A percentile compares a stretch with the other conserved stretches of the same genome.
Conservation (phyloP, 2,797 vertebrate species). For the Sebastes flavidus region DNA sequence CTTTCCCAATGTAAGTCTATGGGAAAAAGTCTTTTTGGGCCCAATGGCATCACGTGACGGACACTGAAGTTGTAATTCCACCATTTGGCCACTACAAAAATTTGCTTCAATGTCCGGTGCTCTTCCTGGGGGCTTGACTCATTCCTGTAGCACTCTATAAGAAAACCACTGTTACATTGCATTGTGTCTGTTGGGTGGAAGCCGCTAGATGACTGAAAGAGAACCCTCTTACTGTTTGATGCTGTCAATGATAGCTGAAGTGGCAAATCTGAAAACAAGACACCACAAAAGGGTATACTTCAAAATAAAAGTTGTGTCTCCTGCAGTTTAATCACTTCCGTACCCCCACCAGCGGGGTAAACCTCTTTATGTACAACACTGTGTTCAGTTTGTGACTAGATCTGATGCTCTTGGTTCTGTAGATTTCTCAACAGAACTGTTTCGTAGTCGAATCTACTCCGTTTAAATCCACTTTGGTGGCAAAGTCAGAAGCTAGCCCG, state of each 20-base stretch:
- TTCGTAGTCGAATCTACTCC: background rate
- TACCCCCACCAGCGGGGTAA: background rate
- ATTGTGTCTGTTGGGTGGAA: background rate
- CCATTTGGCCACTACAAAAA: too few relatives aligned
- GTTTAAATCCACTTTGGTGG: background rate
- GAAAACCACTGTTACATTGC: background rate
- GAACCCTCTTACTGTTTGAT: background rate
- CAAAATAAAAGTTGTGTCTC: background rate
- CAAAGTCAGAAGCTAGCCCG: background rate
- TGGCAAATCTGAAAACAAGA: background rate
- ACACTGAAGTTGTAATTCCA: too few relatives aligned
- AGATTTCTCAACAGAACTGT: background rate
- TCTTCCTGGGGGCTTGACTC: too few relatives aligned
- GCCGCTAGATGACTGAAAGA: background rate
- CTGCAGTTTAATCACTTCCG: background rate
- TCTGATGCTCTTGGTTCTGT: conserved; percentile 1
- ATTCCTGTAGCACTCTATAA: too few relatives aligned
- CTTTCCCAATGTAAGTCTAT: too few relatives aligned
- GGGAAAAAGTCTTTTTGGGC: too few relatives aligned
- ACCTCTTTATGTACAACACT: background rate
- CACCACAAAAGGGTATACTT: background rate
- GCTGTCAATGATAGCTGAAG: background rate
- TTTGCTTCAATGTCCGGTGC: too few relatives aligned
- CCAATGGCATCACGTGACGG: too few relatives aligned
- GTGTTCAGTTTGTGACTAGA: background rate